phyloP scores from a whole-genome alignment of 2,113 vertebrate species.

The Thomomys bottae region DNA sequence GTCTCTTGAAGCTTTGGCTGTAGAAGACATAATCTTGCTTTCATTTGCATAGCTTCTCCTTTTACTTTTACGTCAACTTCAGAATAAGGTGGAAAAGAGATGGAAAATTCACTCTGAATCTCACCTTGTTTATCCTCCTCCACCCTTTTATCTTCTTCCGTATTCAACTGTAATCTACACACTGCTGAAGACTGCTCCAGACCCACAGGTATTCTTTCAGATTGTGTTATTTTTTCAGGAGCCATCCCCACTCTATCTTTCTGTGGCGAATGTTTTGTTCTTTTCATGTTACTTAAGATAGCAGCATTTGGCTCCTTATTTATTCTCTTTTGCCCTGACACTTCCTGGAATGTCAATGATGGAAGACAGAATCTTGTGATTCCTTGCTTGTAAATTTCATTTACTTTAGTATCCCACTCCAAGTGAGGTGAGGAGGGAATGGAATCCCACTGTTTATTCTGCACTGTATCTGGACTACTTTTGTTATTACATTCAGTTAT shows the following conservation, averaged over 20 bases:
- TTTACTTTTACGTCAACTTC: not conserved
- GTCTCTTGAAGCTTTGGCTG: not conserved
- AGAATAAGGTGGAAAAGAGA: not conserved
- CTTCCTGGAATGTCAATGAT: not conserved
- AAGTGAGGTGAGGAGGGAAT: not conserved
- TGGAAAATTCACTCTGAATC: not conserved
- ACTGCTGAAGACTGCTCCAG: not conserved
- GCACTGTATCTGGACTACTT: not conserved
- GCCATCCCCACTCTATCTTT: not conserved
- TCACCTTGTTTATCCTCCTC: not conserved
- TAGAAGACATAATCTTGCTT: not conserved
- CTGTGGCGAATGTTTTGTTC: not conserved
- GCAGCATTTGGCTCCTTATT: not conserved
- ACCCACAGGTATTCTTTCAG: not conserved
- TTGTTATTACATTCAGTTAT: not conserved
- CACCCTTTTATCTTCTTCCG: not conserved
- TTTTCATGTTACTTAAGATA: constrained; percentile 32
- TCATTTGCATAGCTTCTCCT: not conserved
- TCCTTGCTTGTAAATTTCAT: not conserved
- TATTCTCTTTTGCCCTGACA: not conserved
- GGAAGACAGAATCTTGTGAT: not conserved
- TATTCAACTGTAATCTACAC: not conserved
- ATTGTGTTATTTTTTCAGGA: not conserved
- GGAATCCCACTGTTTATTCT: not conserved
- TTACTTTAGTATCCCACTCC: not conserved